These are phyloP conservation scores for Phallusia fumigata DNA, from an alignment of 23 tunicate genomes.

Conservation along the genomic window DNA sequence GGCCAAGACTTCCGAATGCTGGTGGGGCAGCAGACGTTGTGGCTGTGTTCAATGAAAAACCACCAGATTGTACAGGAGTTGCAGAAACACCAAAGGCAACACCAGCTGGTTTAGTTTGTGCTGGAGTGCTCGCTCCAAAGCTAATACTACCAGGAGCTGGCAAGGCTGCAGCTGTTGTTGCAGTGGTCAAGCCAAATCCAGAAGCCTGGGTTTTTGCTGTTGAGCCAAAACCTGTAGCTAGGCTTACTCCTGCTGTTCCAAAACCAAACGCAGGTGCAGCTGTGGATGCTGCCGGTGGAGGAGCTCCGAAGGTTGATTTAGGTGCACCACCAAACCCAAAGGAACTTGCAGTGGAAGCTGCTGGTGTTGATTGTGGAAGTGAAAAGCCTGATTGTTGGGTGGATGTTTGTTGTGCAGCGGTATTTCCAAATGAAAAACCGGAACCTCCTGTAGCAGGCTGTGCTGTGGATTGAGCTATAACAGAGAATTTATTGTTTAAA, in stretches of 20 bases:
- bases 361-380: slow-evolving; percentile 11
- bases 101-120: neutral
- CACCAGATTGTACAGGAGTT: neutral
- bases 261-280: slow-evolving; percentile 23
- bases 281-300: slow-evolving; percentile 16
- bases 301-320: neutral
- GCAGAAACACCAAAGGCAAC: slow-evolving; percentile 7
- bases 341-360: slow-evolving; percentile 13
- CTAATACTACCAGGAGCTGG: neutral
- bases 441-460: neutral
- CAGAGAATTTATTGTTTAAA: neutral
- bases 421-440: slow-evolving; percentile 21
- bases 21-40: neutral
- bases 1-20: neutral
- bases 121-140: neutral
- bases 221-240: slow-evolving; percentile 19
- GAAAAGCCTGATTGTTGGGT: slow-evolving; percentile 13
- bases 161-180: slow-evolving; percentile 10
- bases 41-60: neutral
- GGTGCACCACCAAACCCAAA: slow-evolving; percentile 32
- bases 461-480: neutral
- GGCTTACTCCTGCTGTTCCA: neutral
- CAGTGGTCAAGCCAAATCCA: slow-evolving; percentile 17
- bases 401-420: neutral
- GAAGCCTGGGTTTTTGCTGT: slow-evolving; percentile 12